Evolutionary conservation across 2,888 invertebrate genomes (phyloP), one percentile per base, ranked within the genome.

Genomic region (Melinopterus prodromus): DNA sequence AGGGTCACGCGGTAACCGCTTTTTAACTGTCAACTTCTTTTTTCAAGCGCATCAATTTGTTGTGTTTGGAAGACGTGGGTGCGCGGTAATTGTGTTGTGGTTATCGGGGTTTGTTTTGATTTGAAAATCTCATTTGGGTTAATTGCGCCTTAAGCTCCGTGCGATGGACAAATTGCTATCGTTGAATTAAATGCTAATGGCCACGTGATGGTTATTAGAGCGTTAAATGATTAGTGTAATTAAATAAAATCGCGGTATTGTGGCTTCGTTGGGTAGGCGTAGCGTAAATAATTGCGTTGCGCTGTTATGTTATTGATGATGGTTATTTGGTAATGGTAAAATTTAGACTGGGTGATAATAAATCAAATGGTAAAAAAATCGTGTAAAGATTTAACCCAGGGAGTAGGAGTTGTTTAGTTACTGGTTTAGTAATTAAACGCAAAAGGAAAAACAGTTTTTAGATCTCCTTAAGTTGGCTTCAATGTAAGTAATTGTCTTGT

Each of bases 21-120:
- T 53, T 53, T 7, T 9, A 7, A 53, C 53, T 53, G 53, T 53
- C 53, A 53, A 53, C 9, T 53, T 53, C 53, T 12, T 53, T 53
- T 53, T 53, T 53, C 1, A 53, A 53, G 53, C 53, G 7, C 53
- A 78, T 78, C 78, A 76, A 79, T 37, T 35, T 12, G 7, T 9
- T 12, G 7, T 12, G 7, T 9, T 12, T 53, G 53, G 1, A 53
- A 53, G 53, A 53, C 53, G 53, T 53, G 12, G 9, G 53, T 53
- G 1, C 53, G 53, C 53, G 1, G 1, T 80, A 80, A 80, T 80
- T 80, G 74, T 80, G 79, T 80, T 80, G 74, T 80, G 77, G 16
- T 80, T 77, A 72, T 16, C 71, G n/a, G 35, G 77, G 79, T 77
- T 80, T 80, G 79, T 80, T 80, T 77, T 80, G 79, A 80, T 80